A percentile compares a stretch with the other conserved stretches of the same genome.
Evolutionary conservation across 2,113 vertebrate species (phyloP).

Genomic region (Bubo scandiacus): DNA sequence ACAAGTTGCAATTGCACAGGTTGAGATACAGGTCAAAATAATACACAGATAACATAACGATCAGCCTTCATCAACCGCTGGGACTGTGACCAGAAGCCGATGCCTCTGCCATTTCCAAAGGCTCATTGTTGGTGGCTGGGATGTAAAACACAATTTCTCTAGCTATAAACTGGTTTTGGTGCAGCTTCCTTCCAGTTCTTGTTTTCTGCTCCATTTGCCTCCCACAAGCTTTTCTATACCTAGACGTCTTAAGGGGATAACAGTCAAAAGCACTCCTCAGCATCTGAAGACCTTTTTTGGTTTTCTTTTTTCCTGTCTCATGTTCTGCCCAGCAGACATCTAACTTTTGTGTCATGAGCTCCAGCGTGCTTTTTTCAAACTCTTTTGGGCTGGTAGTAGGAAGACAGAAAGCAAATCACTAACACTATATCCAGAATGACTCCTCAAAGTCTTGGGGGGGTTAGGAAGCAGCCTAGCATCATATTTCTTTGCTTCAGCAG

Average conservation of each 20-base stretch:
- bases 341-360: neutral
- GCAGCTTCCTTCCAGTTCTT: neutral
- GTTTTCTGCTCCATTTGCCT: neutral
- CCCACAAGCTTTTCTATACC: neutral
- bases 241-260: neutral
- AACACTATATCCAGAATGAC: neutral
- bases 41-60: neutral
- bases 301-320: neutral
- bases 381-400: neutral
- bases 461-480: neutral
- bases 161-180: neutral
- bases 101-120: neutral
- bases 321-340: neutral
- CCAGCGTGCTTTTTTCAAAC: neutral
- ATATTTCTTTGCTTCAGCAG: neutral
- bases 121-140: neutral
- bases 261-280: neutral
- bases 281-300: neutral
- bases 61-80: neutral
- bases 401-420: neutral
- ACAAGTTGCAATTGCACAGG: neutral
- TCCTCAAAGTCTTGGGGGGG: neutral
- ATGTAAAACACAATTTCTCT: neutral
- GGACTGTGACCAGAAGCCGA: neutral
- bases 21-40: neutral